Evolutionary conservation across 1,140 invertebrate species (phyloP).

Genomic region (Aleiodes sp.): DNA sequence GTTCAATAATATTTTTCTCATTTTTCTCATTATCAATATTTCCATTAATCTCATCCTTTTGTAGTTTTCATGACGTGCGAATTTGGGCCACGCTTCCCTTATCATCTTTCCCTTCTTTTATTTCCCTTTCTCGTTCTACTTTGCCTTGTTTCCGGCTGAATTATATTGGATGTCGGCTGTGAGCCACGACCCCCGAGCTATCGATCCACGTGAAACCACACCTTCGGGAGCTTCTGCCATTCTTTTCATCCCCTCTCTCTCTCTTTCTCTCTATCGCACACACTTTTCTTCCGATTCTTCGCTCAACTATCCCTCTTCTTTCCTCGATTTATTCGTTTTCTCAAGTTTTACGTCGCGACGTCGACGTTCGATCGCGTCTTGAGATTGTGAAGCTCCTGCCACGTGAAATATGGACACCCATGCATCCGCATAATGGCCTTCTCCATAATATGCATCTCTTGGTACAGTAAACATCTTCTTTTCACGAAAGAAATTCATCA

Average conservation of each 20-base stretch:
- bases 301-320: constrained; percentile 18
- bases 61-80: not conserved
- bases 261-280: not conserved
- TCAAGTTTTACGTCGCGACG: constrained; percentile 33
- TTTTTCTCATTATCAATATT: not conserved
- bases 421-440: constrained; percentile 22
- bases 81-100: not conserved
- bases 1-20: not conserved
- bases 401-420: constrained; percentile 17
- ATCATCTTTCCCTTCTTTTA: not conserved
- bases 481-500: not conserved
- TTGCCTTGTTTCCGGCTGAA: not conserved
- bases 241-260: constrained; percentile 33
- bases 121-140: too few species aligned
- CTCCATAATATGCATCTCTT: constrained; percentile 2
- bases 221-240: constrained; percentile 24
- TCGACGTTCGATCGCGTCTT: constrained; percentile 13
- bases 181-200: constrained; percentile 10
- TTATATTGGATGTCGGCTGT: constrained; percentile 7
- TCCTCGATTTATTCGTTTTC: constrained; percentile 17
- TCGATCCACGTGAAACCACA: constrained; percentile 30
- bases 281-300: constrained; percentile 14
- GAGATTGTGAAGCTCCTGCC: not conserved
- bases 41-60: not conserved
- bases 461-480: constrained; percentile 3